Conservation (phyloP, 2,888 invertebrate species). For the Orthosia gothica region DNA sequence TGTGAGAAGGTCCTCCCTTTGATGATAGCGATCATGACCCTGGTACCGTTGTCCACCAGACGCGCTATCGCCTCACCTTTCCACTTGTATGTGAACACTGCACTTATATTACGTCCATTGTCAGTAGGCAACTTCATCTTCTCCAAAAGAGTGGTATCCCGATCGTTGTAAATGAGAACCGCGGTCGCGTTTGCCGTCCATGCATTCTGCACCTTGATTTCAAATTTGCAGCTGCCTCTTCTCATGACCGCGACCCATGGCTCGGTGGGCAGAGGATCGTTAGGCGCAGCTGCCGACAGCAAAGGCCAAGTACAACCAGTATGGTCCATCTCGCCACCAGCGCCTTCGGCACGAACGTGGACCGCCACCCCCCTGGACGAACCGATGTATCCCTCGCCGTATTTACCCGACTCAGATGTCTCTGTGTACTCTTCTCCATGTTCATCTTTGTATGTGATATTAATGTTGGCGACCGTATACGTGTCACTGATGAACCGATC, state of each 20-base stretch:
- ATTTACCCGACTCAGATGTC: constrained; percentile 92
- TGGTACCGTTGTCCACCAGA: constrained; percentile 93
- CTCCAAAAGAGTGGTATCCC: constrained; percentile 93
- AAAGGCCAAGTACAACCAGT: constrained; percentile 93
- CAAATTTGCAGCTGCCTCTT: constrained; percentile 95
- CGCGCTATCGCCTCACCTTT: constrained; percentile 94
- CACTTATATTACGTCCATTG: constrained; percentile 94
- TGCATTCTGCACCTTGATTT: constrained; percentile 95
- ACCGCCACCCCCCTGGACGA: constrained; percentile 93
- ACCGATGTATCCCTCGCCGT: constrained; percentile 93
- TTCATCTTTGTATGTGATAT: constrained; percentile 91
- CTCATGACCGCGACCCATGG: constrained; percentile 96
- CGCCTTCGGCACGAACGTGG: constrained; percentile 92
- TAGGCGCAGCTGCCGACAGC: constrained; percentile 88
- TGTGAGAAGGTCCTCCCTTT: constrained; percentile 92
- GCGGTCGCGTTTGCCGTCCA: constrained; percentile 94
- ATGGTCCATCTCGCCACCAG: constrained; percentile 90
- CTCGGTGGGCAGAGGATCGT: constrained; percentile 88
- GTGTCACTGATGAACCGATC: constrained; percentile 86
- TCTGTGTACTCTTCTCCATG: constrained; percentile 85
- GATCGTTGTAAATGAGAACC: constrained; percentile 96
- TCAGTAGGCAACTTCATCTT: constrained; percentile 94
- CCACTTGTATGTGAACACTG: constrained; percentile 95
- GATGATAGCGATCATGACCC: constrained; percentile 93
- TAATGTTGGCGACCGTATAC: constrained; percentile 92